Evolutionary conservation across 2,113 vertebrate species (phyloP).

Genomic region (Albula goreensis): DNA sequence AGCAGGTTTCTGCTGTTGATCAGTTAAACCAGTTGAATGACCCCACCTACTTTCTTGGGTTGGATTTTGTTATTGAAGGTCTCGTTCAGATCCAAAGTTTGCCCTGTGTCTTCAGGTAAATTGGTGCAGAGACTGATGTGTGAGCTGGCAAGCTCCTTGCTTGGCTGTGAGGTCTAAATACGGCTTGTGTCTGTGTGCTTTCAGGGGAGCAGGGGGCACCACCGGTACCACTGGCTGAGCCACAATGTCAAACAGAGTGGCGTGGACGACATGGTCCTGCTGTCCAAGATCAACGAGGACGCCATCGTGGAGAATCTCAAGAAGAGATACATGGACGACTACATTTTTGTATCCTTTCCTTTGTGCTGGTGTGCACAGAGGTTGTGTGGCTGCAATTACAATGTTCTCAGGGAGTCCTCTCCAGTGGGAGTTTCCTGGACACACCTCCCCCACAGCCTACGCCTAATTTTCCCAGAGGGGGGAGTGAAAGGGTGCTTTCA

Average conservation of each 20-base stretch:
- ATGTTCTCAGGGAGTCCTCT: constrained; percentile 45
- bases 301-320: constrained; percentile 98
- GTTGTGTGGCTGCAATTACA: not conserved
- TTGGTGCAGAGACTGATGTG: not conserved
- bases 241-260: constrained; percentile 98
- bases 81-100: not conserved
- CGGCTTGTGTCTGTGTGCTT: constrained; percentile 33
- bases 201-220: constrained; percentile 95
- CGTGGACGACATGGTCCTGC: constrained; percentile 98
- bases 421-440: not conserved
- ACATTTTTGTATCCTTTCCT: constrained; percentile 97
- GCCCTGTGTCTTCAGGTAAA: not conserved
- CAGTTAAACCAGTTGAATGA: no score
- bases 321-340: constrained; percentile 99
- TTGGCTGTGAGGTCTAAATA: not conserved
- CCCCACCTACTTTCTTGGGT: not conserved
- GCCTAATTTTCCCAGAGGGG: not conserved
- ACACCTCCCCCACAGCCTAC: not conserved
- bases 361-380: not conserved
- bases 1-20: not conserved
- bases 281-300: constrained; percentile 94
- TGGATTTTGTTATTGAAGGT: not conserved
- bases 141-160: not conserved
- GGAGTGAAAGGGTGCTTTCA: not conserved
- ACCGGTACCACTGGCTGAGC: constrained; percentile 97